Base-by-base conservation (phyloP, 1,140 invertebrate genomes). In the Gerris buenoi region DNA sequence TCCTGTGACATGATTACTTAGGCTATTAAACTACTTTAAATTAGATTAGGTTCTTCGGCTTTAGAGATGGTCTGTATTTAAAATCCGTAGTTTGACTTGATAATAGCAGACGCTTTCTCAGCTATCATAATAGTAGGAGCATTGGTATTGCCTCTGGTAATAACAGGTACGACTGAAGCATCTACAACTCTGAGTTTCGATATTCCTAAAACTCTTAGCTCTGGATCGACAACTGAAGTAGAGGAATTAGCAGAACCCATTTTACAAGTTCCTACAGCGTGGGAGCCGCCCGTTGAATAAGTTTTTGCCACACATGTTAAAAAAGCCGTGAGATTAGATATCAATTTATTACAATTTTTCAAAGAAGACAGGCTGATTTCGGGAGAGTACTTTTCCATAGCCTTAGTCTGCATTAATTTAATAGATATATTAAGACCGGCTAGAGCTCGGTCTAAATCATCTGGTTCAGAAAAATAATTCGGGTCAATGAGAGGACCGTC, bases 31-130 rank as follows among this genome's bases (percentile, higher is more conserved):
- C n/a, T n/a, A n/a, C n/a, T n/a, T n/a, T n/a, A n/a, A n/a, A n/a
- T n/a, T n/a, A n/a, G n/a, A n/a, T n/a, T n/a, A n/a, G n/a, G n/a
- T n/a, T n/a, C n/a, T n/a, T n/a, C n/a, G n/a, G n/a, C n/a, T n/a
- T n/a, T n/a, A n/a, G n/a, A n/a, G n/a, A n/a, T n/a, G n/a, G n/a
- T n/a, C n/a, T n/a, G n/a, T n/a, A n/a, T n/a, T n/a, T n/a, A n/a
- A n/a, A n/a, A n/a, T n/a, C n/a, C n/a, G n/a, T n/a, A n/a, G n/a
- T n/a, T n/a, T n/a, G n/a, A n/a, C 72, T 85, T 87, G 28, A 95
- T 89, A 73, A 93, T 81, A 75, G 92, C 88, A 0, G 90, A 84
- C 0, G 82, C 88, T 74, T 90, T 91, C 76, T 95, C 92, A 0
- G 83, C 93, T 59, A 95, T 87, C 91, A 95, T 94, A 59, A 84